Conservation (phyloP, 2,113 vertebrate species). For the Forbesichthys papilliferus region DNA sequence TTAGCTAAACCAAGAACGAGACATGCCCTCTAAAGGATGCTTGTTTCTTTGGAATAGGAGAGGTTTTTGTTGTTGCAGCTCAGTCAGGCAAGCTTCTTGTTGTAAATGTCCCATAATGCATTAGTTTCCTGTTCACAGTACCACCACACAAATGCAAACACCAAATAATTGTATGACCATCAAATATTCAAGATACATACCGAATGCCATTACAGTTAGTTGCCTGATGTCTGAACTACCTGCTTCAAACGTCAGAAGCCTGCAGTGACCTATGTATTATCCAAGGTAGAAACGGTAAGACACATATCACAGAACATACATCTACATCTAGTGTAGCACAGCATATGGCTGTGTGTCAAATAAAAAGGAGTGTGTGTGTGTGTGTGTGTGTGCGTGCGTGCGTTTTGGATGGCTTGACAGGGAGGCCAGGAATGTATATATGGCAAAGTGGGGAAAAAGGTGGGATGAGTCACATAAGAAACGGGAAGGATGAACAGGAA, state of each 20-base stretch:
- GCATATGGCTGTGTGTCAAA: conserved; percentile 39
- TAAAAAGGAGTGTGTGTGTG: conserved; percentile 41
- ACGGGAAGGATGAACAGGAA: no score
- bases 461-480: no score
- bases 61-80: conserved; percentile 45
- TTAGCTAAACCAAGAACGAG: conserved; percentile 10
- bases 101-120: conserved; percentile 59
- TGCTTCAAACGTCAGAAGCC: no score
- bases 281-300: conserved; percentile 10
- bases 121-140: conserved; percentile 54
- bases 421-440: conserved; percentile 60
- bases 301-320: conserved; percentile 33
- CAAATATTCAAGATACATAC: no score
- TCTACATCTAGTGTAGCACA: conserved; percentile 5
- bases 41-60: conserved; percentile 28
- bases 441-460: not conserved
- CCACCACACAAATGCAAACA: no score
- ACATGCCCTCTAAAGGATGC: not conserved
- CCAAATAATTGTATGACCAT: no score
- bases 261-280: no score
- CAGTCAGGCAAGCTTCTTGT: conserved; percentile 57
- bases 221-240: no score
- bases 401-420: conserved; percentile 34
- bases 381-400: conserved; percentile 17
- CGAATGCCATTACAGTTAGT: no score